Conservation (phyloP, 2,797 vertebrate species). For the Amazonetta brasiliensis region DNA sequence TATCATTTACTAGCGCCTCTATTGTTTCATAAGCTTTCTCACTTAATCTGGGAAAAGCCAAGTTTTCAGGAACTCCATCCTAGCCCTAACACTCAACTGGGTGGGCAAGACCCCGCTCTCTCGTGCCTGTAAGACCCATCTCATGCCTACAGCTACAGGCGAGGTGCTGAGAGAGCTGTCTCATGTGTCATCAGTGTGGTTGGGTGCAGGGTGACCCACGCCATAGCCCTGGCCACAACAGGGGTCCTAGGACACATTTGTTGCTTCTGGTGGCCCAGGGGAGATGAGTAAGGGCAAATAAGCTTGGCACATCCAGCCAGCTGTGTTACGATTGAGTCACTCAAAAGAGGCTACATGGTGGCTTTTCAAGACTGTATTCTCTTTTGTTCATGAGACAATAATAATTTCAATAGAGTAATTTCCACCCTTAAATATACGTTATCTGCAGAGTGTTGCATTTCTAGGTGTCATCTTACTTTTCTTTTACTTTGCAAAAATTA, state of each 20-base stretch:
- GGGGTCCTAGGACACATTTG: neutral
- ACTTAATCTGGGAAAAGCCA: neutral
- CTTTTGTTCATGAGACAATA: neutral
- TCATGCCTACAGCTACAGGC: rapidly evolving
- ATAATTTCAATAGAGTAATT: neutral
- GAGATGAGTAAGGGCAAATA: neutral
- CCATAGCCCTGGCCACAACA: neutral
- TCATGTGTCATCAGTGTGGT: rapidly evolving
- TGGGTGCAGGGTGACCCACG: rapidly evolving
- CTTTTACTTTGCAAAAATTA: neutral
- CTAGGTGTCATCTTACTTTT: neutral
- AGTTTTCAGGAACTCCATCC: neutral
- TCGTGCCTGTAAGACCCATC: rapidly evolving
- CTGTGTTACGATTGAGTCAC: neutral
- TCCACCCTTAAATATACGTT: neutral
- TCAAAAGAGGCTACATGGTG: neutral
- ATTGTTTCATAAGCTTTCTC: neutral
- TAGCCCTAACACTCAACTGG: neutral
- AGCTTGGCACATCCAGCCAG: neutral
- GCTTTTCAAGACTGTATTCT: neutral
- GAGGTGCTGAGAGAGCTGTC: neutral
- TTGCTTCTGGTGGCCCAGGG: neutral
- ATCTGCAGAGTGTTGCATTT: neutral
- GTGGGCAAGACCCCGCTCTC: neutral
- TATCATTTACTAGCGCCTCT: neutral